phyloP scores from a whole-genome alignment of 1,140 invertebrate species.

The Magallana angulata region DNA sequence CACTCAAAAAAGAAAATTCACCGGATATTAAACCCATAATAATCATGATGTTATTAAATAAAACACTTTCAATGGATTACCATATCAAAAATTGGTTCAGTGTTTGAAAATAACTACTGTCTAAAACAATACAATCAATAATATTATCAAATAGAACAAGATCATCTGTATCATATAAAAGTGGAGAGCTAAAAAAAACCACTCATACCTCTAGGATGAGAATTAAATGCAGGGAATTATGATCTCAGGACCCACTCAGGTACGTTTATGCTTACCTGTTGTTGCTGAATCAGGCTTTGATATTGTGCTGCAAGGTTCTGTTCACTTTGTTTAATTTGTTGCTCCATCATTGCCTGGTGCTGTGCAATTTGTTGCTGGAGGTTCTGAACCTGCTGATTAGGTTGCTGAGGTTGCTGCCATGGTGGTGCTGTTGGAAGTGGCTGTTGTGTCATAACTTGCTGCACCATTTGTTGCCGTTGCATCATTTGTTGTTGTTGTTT shows the following conservation, averaged over 20 bases:
- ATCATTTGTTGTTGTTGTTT: conserved; percentile 72
- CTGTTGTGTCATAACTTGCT: conserved; percentile 72
- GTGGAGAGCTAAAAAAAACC: no score
- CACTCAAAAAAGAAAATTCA: no score
- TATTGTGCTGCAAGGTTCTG: conserved; percentile 96
- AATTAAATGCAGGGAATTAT: background rate
- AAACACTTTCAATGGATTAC: no score
- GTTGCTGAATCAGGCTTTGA: conserved; percentile 83
- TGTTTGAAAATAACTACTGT: no score
- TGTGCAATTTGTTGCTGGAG: conserved; percentile 87
- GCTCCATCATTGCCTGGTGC: conserved; percentile 83
- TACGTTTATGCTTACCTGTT: conserved; percentile 73
- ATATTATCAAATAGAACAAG: no score
- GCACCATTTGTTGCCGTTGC: conserved; percentile 70
- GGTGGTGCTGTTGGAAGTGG: conserved; percentile 69
- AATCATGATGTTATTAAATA: no score
- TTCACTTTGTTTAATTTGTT: conserved; percentile 96
- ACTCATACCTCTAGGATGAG: no score
- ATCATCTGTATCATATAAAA: no score
- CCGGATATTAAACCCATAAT: no score
- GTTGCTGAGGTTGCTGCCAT: conserved; percentile 66
- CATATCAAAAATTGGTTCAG: no score
- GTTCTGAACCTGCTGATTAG: conserved; percentile 67
- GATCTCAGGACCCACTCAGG: background rate
- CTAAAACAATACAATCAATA: no score